Conservation (phyloP, 2,113 vertebrate species). For the Dasyurus viverrinus region DNA sequence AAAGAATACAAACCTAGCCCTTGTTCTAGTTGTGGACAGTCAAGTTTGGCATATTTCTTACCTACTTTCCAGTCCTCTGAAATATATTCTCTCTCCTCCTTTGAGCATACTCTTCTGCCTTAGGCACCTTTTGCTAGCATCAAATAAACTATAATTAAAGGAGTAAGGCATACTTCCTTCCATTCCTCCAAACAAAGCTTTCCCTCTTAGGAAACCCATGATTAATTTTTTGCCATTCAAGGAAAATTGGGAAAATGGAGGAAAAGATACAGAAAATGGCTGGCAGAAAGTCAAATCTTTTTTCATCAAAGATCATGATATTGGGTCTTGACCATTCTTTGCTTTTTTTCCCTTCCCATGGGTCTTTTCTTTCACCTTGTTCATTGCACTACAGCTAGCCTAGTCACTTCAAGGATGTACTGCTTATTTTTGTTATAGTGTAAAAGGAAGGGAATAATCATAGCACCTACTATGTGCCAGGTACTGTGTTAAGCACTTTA, state of each 20-base stretch:
- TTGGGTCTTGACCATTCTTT: neutral
- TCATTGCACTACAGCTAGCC: neutral
- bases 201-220: neutral
- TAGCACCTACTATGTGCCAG: neutral
- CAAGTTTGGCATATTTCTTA: neutral
- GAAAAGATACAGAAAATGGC: neutral
- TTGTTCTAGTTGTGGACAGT: neutral
- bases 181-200: neutral
- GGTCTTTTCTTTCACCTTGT: neutral
- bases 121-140: neutral
- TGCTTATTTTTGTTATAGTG: neutral
- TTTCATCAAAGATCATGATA: neutral
- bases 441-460: too few relatives aligned
- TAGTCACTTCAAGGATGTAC: neutral
- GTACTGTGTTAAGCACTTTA: neutral
- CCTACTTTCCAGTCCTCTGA: neutral
- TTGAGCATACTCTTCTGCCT: neutral
- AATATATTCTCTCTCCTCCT: neutral
- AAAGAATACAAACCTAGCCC: neutral
- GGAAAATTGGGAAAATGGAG: neutral
- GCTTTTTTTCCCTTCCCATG: neutral
- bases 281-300: neutral
- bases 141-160: neutral
- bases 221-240: neutral
- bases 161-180: neutral